phyloP scores from a whole-genome alignment of 2,797 vertebrate genomes.

The Hozukius guyotensis region DNA sequence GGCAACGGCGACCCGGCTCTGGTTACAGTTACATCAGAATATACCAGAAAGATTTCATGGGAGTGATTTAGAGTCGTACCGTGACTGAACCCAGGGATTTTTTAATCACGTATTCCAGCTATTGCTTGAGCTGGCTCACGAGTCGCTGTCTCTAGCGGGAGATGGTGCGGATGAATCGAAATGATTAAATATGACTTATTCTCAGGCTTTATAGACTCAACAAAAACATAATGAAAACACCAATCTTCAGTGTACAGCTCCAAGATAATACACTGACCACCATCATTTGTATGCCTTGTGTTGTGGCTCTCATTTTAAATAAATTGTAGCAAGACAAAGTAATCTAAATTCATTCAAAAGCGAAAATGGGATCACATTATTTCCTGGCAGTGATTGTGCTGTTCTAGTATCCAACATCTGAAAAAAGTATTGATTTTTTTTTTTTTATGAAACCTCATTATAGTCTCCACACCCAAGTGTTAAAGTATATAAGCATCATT shows the following conservation, averaged over 20 bases:
- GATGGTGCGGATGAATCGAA: constrained; percentile 41
- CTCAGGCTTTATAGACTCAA: constrained; percentile 32
- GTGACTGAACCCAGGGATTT: constrained; percentile 37
- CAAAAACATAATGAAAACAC: constrained; percentile 60
- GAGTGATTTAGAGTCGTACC: constrained; percentile 48
- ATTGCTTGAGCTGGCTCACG: constrained; percentile 21
- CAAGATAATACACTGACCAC: constrained; percentile 43
- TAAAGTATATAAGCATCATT: constrained; percentile 3
- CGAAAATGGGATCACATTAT: constrained; percentile 26
- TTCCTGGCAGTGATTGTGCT: not conserved
- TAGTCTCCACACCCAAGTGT: not conserved
- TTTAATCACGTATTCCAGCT: constrained; percentile 60
- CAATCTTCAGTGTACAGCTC: constrained; percentile 44
- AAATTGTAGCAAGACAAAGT: constrained; percentile 21
- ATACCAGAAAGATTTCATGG: constrained; percentile 36
- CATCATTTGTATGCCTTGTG: constrained; percentile 47
- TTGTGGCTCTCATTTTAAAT: constrained; percentile 32
- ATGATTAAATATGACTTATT: constrained; percentile 66
- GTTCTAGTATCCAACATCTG: constrained; percentile 7
- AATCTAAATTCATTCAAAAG: constrained; percentile 43
- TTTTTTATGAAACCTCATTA: constrained; percentile 37
- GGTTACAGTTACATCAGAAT: constrained; percentile 35
- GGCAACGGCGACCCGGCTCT: constrained; percentile 27
- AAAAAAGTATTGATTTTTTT: constrained; percentile 39
- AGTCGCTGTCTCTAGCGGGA: constrained; percentile 48